A percentile compares a stretch with the other conserved stretches of the same genome.
These are phyloP conservation scores for Coranthus polyacanthus DNA, from an alignment of 2,797 vertebrate genomes.

Conservation along the genomic window DNA sequence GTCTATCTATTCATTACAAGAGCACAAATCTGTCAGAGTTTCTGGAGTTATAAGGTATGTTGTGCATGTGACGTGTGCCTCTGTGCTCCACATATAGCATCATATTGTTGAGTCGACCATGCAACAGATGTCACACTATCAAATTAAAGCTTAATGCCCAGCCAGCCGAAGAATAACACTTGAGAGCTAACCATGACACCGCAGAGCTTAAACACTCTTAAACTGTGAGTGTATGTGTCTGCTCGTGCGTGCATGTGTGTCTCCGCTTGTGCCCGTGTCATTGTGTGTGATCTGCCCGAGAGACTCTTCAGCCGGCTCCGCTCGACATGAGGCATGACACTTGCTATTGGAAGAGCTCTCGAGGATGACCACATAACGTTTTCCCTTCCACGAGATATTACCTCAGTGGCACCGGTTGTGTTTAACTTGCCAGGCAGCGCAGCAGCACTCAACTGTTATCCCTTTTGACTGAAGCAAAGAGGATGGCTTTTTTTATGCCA, in stretches of 20 bases:
- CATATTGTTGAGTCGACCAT: constrained; percentile 30
- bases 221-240: constrained; percentile 38
- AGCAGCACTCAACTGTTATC: constrained; percentile 40
- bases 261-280: too few species aligned
- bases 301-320: too few species aligned
- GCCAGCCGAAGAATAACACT: constrained; percentile 67
- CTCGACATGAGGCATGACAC: constrained; percentile 60
- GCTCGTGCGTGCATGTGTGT: constrained; percentile 19
- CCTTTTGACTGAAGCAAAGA: constrained; percentile 50
- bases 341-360: constrained; percentile 49
- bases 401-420: constrained; percentile 29
- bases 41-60: constrained; percentile 19
- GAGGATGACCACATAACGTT: constrained; percentile 58
- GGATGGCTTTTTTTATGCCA: constrained; percentile 56
- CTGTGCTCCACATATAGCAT: background rate
- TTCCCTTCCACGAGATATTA: constrained; percentile 17
- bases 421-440: constrained; percentile 48
- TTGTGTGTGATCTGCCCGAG: constrained; percentile 35
- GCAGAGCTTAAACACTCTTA: constrained; percentile 61
- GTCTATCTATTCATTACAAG: background rate
- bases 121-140: constrained; percentile 76
- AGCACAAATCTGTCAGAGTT: constrained; percentile 11
- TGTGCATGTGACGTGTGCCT: constrained; percentile 16
- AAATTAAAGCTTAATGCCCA: constrained; percentile 79
- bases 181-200: constrained; percentile 69